Evolutionary conservation across 2,888 invertebrate genomes (phyloP), one percentile per base, ranked within the genome.

Genomic region (Rhamphomyia laevipes): DNA sequence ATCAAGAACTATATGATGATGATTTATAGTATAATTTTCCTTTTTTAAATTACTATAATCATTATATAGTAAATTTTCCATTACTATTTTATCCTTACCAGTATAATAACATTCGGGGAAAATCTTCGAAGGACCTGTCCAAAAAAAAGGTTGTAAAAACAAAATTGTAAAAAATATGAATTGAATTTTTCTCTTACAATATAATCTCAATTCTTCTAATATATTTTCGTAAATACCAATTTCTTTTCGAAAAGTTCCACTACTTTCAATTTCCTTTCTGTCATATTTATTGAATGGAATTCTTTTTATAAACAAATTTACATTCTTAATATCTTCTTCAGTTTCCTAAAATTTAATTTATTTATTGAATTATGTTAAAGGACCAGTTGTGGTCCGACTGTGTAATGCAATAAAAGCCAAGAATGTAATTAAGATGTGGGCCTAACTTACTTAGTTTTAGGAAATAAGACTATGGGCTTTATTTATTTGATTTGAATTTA

Each of bases 71-170:
- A 65, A 57, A 53, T 66, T 65, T 43, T 66, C 65, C 4, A 66
- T 46, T 1, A 66, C 64, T 27, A 66, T 48, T 1, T 66, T 15
- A 55, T 66, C 66, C 1, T 48, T 31, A 0, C 66, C 58, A 12
- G 56, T 55, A 27, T 61, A 61, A 41, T 53, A 64, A 15, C 62
- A 63, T 38, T 55, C 55, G 0, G 66, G 58, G 51, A 45, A 63
- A 0, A 66, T 54, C 13, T 61, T 58, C 18, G 51, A 56, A 2
- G 51, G 46, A 2, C 57, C 63, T 63, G n/a, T n/a, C n/a, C n/a
- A n/a, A n/a, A 13, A 6, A 17, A 44, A 41, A 7, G 6, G 30
- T 30, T 30, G 6, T 9, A 11, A 33, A 33, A 3, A 13, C 10
- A 13, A 33, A 33, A 13, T 33, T 33, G 7, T 33, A 13, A 33